Evolutionary conservation across 2,888 invertebrate species (phyloP).

Genomic region (Euzetes globulus): DNA sequence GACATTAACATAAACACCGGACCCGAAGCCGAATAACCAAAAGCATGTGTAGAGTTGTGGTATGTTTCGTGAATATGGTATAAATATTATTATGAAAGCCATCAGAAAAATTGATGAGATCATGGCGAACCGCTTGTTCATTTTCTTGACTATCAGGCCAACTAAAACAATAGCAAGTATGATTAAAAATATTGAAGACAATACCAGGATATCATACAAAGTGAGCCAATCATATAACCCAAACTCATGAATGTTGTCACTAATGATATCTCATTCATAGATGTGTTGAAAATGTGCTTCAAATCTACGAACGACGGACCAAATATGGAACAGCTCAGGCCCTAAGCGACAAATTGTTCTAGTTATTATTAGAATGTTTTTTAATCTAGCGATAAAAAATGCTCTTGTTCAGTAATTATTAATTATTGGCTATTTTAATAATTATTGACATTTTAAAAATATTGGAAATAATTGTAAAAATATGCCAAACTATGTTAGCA

Average conservation of each 20-base stretch:
- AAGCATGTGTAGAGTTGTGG: neutral
- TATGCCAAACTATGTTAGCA: too few relatives aligned
- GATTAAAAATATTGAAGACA: neutral
- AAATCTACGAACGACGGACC: conserved; percentile 9
- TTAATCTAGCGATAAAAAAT: neutral
- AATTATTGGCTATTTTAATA: too few relatives aligned
- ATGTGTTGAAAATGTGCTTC: conserved; percentile 14
- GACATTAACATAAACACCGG: neutral
- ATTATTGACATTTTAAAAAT: too few relatives aligned
- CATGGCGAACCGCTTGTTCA: neutral
- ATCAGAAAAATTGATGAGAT: neutral
- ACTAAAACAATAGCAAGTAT: neutral
- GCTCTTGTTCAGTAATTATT: too few relatives aligned
- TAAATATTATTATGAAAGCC: neutral
- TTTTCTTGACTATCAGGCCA: neutral
- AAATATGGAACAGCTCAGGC: neutral
- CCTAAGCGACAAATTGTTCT: neutral
- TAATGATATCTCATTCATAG: conserved; percentile 13
- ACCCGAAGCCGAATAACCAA: conserved; percentile 1
- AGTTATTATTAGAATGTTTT: neutral
- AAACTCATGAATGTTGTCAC: neutral
- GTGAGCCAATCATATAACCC: conserved; percentile 17
- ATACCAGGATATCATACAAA: neutral
- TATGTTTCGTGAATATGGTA: neutral
- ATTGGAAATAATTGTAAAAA: too few relatives aligned